A percentile compares a stretch with the other conserved stretches of the same genome.
phyloP scores from a whole-genome alignment of 1,140 invertebrate species.

The Drosophila bocki region DNA sequence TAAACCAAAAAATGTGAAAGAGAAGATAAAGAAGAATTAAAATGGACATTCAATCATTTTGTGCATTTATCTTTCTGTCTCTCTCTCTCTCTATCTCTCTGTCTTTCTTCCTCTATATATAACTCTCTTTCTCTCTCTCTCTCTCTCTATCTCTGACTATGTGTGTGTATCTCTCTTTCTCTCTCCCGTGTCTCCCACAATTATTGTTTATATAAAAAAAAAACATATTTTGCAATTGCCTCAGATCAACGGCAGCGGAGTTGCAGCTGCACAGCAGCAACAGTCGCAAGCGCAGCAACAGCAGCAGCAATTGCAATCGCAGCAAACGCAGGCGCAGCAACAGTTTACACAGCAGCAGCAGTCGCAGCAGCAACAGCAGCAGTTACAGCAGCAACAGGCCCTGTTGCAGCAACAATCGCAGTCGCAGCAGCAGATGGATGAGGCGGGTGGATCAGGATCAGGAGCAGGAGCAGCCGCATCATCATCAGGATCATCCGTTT shows the following conservation, averaged over 20 bases:
- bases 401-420: slow-evolving; percentile 19
- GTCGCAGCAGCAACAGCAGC: slow-evolving; percentile 33
- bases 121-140: slow-evolving; percentile 40
- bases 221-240: slow-evolving; percentile 59
- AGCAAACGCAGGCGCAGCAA: slow-evolving; percentile 36
- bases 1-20: slow-evolving; percentile 26
- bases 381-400: slow-evolving; percentile 12
- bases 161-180: slow-evolving; percentile 70
- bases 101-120: slow-evolving; percentile 28
- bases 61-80: slow-evolving; percentile 76
- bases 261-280: slow-evolving; percentile 48
- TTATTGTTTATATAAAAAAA: slow-evolving; percentile 71
- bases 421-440: slow-evolving; percentile 5
- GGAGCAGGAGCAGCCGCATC: slow-evolving; percentile 27
- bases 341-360: slow-evolving; percentile 37
- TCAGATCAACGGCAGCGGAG: slow-evolving; percentile 74
- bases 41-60: slow-evolving; percentile 70
- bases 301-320: slow-evolving; percentile 47
- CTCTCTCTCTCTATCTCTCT: slow-evolving; percentile 53
- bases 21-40: slow-evolving; percentile 4
- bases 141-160: slow-evolving; percentile 54
- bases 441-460: slow-evolving; percentile 5
- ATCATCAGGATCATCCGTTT: slow-evolving; percentile 53
- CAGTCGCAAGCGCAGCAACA: slow-evolving; percentile 51
- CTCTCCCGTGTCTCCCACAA: slow-evolving; percentile 63